phyloP scores from a whole-genome alignment of 1,140 invertebrate genomes.

The Dolichoris vasculosae region DNA sequence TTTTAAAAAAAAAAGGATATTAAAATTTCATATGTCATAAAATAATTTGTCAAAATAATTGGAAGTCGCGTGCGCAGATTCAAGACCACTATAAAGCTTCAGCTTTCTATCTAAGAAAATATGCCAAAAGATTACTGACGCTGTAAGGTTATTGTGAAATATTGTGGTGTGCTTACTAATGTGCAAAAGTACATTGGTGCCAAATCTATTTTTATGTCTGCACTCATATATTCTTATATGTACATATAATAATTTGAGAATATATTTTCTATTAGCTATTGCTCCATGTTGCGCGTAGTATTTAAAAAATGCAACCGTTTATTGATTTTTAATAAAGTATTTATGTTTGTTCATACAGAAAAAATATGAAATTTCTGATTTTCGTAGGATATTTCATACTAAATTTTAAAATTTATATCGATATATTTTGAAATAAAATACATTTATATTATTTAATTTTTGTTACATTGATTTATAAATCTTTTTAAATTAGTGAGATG shows the following conservation, averaged over 20 bases:
- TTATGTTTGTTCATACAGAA: too few relatives aligned
- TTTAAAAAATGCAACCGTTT: background rate
- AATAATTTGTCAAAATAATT: constrained; percentile 12
- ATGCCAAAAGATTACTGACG: constrained; percentile 61
- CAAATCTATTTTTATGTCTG: constrained; percentile 67
- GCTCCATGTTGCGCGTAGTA: constrained; percentile 53
- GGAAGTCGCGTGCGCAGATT: constrained; percentile 37
- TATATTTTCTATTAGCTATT: constrained; percentile 73
- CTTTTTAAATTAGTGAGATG: background rate
- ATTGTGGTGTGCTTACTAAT: constrained; percentile 70
- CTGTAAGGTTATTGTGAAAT: constrained; percentile 65
- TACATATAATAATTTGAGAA: constrained; percentile 56
- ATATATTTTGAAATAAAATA: too few relatives aligned
- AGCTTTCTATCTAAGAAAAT: constrained; percentile 56
- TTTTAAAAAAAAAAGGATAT: background rate
- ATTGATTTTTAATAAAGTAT: background rate
- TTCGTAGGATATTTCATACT: too few relatives aligned
- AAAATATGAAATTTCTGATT: too few relatives aligned
- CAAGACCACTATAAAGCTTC: constrained; percentile 51
- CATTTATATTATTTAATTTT: too few relatives aligned
- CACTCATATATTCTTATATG: constrained; percentile 59
- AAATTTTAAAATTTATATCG: too few relatives aligned
- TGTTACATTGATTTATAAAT: background rate
- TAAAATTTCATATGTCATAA: background rate
- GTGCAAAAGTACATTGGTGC: constrained; percentile 68